Conservation (phyloP, 2,113 vertebrate species). For the Sterrhoptilus dennistouni region DNA sequence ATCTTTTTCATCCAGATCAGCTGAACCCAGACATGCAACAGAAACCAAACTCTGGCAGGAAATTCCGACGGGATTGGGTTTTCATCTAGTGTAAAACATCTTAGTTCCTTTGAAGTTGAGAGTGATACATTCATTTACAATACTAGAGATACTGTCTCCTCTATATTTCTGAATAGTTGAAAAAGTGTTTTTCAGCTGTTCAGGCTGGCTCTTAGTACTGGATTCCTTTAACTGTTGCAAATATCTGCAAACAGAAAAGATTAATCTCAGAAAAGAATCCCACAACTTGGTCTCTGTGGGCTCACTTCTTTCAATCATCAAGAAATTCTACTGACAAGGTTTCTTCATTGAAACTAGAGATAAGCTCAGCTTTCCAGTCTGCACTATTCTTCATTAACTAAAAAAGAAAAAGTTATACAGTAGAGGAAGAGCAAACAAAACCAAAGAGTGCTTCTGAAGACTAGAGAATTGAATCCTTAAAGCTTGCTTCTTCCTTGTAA, state of each 20-base stretch:
- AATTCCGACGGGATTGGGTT: background rate
- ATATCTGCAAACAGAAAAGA: constrained; percentile 48
- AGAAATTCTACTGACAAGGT: background rate
- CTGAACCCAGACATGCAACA: background rate
- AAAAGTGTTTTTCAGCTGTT: constrained; percentile 6
- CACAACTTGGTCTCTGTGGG: background rate
- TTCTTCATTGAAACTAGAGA: constrained; percentile 28
- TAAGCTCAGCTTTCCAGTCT: constrained; percentile 45
- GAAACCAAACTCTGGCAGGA: background rate
- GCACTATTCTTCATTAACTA: background rate
- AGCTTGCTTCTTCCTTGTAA: background rate
- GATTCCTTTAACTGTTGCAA: constrained; percentile 10
- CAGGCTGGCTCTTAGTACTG: background rate
- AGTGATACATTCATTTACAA: background rate
- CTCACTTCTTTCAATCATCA: background rate
- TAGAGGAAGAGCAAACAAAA: background rate
- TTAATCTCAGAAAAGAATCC: constrained; percentile 36
- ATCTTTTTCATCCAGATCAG: constrained; percentile 1
- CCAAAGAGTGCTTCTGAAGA: background rate
- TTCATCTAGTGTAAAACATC: background rate
- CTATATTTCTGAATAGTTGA: background rate
- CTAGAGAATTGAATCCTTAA: background rate
- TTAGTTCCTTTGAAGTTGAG: constrained; percentile 22
- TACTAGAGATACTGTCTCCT: background rate
- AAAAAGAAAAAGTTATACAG: background rate